Percentiles rank a stretch among this genome's conserved stretches.
Conservation (phyloP, 2,797 vertebrate genomes). For the Acanthis flammea region DNA sequence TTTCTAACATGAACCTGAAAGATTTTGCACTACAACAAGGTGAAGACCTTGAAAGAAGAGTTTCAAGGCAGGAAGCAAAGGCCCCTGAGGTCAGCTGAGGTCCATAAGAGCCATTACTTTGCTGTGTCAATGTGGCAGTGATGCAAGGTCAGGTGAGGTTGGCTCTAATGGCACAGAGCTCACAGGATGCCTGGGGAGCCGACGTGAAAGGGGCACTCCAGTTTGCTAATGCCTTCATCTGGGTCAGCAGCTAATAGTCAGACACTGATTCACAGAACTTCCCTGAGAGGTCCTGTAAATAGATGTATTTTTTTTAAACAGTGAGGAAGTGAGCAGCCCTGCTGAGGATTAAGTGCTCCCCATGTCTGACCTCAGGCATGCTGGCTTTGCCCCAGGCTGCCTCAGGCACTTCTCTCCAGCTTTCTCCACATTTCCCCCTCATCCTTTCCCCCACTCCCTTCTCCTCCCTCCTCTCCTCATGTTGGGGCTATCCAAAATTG, state of each 20-base stretch:
- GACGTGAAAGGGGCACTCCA: background rate
- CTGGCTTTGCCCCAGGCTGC: background rate
- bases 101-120: background rate
- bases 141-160: background rate
- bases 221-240: background rate
- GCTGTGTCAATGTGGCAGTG: background rate
- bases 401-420: background rate
- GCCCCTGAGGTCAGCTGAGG: background rate
- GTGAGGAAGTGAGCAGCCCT: background rate
- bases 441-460: background rate
- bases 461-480: background rate
- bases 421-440: background rate
- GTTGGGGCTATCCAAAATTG: background rate
- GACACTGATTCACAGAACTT: constrained; percentile 15
- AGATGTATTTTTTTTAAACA: background rate
- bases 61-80: background rate
- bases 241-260: background rate
- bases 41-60: background rate
- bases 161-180: background rate
- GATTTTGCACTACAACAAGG: background rate
- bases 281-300: background rate
- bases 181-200: background rate
- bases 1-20: background rate
- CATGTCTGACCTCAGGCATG: background rate
- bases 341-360: constrained; percentile 25